A percentile compares a stretch with the other conserved stretches of the same genome.
These are phyloP conservation scores for Corydoras sp. DNA, from an alignment of 2,113 vertebrate genomes.

Conservation along the genomic window DNA sequence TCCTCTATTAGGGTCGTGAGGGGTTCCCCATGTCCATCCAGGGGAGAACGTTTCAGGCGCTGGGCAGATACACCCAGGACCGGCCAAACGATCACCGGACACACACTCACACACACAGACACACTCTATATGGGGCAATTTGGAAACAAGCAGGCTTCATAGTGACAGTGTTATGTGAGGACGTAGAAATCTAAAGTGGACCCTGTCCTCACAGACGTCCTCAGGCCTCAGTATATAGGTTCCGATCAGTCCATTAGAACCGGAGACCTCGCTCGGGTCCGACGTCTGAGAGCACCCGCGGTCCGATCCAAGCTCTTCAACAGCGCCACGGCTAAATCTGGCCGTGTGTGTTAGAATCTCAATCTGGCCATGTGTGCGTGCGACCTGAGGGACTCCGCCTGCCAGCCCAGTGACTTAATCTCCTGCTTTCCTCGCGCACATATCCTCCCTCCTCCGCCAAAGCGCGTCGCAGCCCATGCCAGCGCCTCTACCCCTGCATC, in stretches of 20 bases:
- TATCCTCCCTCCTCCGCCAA: conserved; percentile 30
- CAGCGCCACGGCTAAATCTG: conserved; percentile 29
- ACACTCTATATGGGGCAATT: too few species aligned
- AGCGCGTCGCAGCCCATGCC: conserved; percentile 34
- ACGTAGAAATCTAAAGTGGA: too few species aligned
- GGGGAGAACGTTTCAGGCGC: too few species aligned
- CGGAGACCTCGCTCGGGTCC: conserved; percentile 30
- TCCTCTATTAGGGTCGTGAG: too few species aligned
- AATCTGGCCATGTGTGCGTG: conserved; percentile 36
- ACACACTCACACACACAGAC: too few species aligned
- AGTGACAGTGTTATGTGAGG: too few species aligned
- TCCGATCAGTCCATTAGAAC: conserved; percentile 40
- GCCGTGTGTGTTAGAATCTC: conserved; percentile 38
- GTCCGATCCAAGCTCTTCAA: conserved; percentile 41
- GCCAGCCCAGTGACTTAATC: conserved; percentile 47
- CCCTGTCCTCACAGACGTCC: conserved; percentile 8
- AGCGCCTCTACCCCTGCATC: conserved; percentile 32
- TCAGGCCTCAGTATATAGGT: conserved; percentile 27
- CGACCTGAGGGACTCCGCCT: conserved; percentile 48
- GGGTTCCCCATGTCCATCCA: too few species aligned
- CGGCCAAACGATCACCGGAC: too few species aligned
- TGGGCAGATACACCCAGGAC: too few species aligned
- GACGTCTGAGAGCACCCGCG: conserved; percentile 15
- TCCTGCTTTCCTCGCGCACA: conserved; percentile 39
- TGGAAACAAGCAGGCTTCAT: too few species aligned